Percentiles rank a stretch among this genome's conserved stretches.
These are phyloP conservation scores for Carposina sasakii DNA, from an alignment of 1,140 invertebrate species.

Conservation along the genomic window DNA sequence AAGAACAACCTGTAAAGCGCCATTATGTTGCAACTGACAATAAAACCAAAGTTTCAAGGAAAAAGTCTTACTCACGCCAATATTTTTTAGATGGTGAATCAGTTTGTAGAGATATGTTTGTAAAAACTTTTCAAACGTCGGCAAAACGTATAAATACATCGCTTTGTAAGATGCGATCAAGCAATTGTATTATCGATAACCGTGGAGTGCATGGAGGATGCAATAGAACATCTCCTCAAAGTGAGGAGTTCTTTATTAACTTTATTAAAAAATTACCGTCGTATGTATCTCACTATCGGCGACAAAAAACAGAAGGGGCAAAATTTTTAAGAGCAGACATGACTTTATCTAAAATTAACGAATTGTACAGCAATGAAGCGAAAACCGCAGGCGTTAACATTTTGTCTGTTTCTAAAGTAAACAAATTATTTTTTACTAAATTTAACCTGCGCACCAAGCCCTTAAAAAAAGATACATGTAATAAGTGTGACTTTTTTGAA, in stretches of 20 bases:
- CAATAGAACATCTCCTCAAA: too few relatives aligned
- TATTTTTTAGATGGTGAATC: too few relatives aligned
- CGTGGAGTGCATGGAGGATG: too few relatives aligned
- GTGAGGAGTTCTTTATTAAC: neutral
- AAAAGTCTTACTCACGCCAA: too few relatives aligned
- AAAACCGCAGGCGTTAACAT: neutral
- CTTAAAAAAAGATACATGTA: conserved; percentile 23
- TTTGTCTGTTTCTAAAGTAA: neutral
- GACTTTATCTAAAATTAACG: neutral
- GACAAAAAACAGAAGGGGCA: neutral
- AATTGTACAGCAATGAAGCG: neutral
- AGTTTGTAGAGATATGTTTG: neutral
- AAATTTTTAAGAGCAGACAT: neutral
- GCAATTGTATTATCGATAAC: too few relatives aligned
- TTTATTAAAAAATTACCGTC: neutral
- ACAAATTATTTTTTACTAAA: neutral
- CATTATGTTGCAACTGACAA: too few relatives aligned
- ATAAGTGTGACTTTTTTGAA: conserved; percentile 16
- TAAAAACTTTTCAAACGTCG: neutral
- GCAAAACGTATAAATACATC: neutral
- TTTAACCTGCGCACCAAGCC: conserved; percentile 13
- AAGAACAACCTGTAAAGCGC: too few relatives aligned
- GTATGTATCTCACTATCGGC: neutral
- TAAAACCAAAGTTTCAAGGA: too few relatives aligned
- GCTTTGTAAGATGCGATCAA: neutral